Conservation (phyloP, 2,888 invertebrate species). For the Schrankia costaestrigalis region DNA sequence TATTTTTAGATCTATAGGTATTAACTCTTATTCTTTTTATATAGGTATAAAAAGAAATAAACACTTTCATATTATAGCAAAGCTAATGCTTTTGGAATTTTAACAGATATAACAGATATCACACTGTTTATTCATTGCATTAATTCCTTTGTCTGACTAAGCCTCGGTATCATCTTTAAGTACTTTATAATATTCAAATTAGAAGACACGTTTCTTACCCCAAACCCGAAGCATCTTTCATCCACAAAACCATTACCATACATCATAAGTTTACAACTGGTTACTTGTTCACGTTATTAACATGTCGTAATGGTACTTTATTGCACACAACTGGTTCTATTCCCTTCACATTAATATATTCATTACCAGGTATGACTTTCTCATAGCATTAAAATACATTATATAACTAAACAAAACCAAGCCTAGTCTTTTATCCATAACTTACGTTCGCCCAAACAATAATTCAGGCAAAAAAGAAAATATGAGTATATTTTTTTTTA, state of each 20-base stretch:
- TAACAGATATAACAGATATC: too few relatives aligned
- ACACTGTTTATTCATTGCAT: too few relatives aligned
- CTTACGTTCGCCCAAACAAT: slow-evolving; percentile 64
- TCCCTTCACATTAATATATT: slow-evolving; percentile 71
- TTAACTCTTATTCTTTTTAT: too few relatives aligned
- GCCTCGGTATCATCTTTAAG: too few relatives aligned
- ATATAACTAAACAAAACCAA: slow-evolving; percentile 65
- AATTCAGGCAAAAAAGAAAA: slow-evolving; percentile 71
- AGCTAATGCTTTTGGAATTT: too few relatives aligned
- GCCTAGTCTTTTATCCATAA: slow-evolving; percentile 59
- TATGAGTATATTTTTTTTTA: slow-evolving; percentile 67
- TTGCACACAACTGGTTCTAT: slow-evolving; percentile 58
- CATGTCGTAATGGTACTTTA: slow-evolving; percentile 61
- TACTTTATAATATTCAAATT: too few relatives aligned
- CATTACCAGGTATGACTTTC: slow-evolving; percentile 72
- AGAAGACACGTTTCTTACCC: too few relatives aligned
- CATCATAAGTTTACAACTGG: slow-evolving; percentile 27
- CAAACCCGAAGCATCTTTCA: too few relatives aligned
- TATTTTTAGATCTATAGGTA: too few relatives aligned
- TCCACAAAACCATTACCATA: slow-evolving; percentile 25
- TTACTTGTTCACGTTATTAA: slow-evolving; percentile 60
- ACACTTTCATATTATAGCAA: too few relatives aligned
- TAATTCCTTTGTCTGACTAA: too few relatives aligned
- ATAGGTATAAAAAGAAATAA: too few relatives aligned
- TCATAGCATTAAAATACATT: slow-evolving; percentile 72